Percentiles rank a stretch among this genome's conserved stretches.
phyloP scores from a whole-genome alignment of 2,888 invertebrate species.

The Deilephila porcellus region DNA sequence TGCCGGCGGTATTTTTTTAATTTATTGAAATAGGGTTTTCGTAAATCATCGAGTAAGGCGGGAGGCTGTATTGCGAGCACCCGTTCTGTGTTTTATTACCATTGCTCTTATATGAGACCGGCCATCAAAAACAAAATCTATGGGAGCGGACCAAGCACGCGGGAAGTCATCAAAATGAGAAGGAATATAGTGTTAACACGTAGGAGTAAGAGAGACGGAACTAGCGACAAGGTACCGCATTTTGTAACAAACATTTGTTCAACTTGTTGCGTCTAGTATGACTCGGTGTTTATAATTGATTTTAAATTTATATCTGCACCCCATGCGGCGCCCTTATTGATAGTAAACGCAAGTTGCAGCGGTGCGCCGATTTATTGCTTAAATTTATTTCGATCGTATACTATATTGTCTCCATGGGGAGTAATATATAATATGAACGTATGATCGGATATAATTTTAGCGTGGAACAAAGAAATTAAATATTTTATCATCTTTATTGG shows the following conservation, averaged over 20 bases:
- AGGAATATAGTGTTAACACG: too few relatives aligned
- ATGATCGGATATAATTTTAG: not conserved
- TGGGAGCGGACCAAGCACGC: too few relatives aligned
- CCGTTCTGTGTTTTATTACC: conserved; percentile 30
- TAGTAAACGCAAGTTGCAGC: not conserved
- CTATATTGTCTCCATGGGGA: not conserved
- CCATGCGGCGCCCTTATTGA: conserved; percentile 29
- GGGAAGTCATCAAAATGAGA: too few relatives aligned
- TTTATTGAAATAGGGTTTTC: conserved; percentile 31
- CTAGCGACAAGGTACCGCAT: too few relatives aligned
- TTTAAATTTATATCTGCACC: conserved; percentile 30
- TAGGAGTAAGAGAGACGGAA: too few relatives aligned
- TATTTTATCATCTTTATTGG: too few relatives aligned
- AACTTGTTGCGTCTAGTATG: too few relatives aligned
- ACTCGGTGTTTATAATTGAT: conserved; percentile 22
- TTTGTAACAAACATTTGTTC: too few relatives aligned
- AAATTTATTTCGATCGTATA: not conserved
- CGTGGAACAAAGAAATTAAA: not conserved
- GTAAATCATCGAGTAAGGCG: conserved; percentile 32
- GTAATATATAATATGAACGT: not conserved
- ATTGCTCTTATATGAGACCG: too few relatives aligned
- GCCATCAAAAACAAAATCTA: too few relatives aligned
- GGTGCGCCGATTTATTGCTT: conserved; percentile 1
- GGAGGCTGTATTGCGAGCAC: too few relatives aligned
- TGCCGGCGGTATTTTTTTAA: conserved; percentile 26